phyloP scores from a whole-genome alignment of 2,113 vertebrate genomes.

The Aptenodytes forsteri region DNA sequence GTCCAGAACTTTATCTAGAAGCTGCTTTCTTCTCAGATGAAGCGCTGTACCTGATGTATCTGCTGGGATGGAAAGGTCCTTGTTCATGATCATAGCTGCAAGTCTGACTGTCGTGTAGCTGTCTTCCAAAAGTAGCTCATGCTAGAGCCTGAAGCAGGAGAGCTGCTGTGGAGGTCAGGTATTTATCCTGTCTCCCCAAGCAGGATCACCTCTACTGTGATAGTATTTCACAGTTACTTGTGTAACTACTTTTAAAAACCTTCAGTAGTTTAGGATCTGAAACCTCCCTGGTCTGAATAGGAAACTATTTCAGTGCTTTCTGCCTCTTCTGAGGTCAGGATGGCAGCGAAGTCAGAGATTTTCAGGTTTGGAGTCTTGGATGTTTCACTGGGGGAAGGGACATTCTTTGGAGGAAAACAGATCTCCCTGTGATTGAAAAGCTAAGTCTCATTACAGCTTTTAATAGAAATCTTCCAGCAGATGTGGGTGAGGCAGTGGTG shows the following conservation, averaged over 20 bases:
- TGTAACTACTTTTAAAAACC: neutral
- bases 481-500: neutral
- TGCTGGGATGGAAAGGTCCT: neutral
- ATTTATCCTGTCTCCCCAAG: neutral
- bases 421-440: neutral
- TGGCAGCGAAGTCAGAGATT: neutral
- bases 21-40: neutral
- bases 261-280: neutral
- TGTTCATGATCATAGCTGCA: neutral
- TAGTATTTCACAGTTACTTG: neutral
- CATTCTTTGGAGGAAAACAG: neutral
- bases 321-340: neutral
- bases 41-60: neutral
- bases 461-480: neutral
- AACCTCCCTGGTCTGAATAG: neutral
- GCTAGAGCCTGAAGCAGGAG: neutral
- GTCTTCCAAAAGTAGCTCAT: neutral
- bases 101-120: neutral
- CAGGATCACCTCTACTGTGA: neutral
- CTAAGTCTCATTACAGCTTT: neutral
- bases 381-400: neutral
- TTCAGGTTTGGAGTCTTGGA: neutral
- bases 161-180: neutral
- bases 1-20: neutral
- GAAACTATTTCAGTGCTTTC: neutral